Evolutionary conservation across 1,140 invertebrate genomes (phyloP).

Genomic region (Goniozus legneri): DNA sequence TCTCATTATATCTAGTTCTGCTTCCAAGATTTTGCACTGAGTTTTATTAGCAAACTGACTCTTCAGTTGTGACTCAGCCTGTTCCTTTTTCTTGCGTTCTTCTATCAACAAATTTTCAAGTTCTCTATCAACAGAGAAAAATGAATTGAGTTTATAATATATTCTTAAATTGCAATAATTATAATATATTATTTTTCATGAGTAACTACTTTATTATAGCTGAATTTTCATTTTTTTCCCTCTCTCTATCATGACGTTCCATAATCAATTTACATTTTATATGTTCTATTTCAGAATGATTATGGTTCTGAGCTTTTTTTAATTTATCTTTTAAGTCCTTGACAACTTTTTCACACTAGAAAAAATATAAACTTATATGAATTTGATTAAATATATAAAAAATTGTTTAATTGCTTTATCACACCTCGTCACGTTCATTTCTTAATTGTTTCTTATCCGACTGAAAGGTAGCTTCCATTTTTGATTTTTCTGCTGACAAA

Average conservation of each 20-base stretch:
- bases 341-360: slow-evolving; percentile 64
- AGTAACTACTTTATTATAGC: slow-evolving; percentile 59
- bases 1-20: slow-evolving; percentile 64
- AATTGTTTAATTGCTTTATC: slow-evolving; percentile 1
- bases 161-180: neutral
- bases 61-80: slow-evolving; percentile 60
- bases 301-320: slow-evolving; percentile 57
- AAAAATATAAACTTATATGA: slow-evolving; percentile 24
- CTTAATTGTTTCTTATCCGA: slow-evolving; percentile 73
- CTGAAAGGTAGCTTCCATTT: slow-evolving; percentile 79
- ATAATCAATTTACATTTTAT: slow-evolving; percentile 69
- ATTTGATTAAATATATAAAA: neutral
- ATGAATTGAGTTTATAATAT: slow-evolving; percentile 5
- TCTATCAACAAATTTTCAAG: slow-evolving; percentile 63
- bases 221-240: slow-evolving; percentile 71
- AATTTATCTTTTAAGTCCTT: slow-evolving; percentile 61
- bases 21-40: slow-evolving; percentile 59
- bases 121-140: slow-evolving; percentile 54
- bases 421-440: slow-evolving; percentile 61
- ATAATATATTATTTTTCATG: neutral
- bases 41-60: slow-evolving; percentile 53
- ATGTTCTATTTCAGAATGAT: slow-evolving; percentile 62
- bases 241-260: slow-evolving; percentile 74
- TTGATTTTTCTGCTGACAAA: slow-evolving; percentile 76
- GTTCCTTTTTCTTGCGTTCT: slow-evolving; percentile 62